Percentiles rank a stretch among this genome's conserved stretches.
Conservation (phyloP, 2,888 invertebrate species). For the Drosophila emarginata region DNA sequence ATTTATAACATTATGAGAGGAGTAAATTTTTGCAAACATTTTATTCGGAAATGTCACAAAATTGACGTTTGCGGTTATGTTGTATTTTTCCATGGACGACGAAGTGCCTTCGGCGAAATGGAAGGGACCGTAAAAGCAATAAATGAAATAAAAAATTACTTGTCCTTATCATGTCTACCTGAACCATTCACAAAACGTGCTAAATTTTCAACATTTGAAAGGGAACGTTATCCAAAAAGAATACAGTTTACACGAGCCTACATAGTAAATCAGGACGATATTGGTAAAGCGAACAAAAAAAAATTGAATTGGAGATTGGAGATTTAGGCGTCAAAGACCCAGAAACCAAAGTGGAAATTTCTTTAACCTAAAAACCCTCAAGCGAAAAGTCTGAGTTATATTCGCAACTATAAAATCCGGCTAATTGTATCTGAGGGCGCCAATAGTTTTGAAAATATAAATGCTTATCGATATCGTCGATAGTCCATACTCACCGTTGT, state of each 20-base stretch:
- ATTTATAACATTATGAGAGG: background rate
- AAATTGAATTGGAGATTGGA: background rate
- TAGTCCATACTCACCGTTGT: too few relatives aligned
- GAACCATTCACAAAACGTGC: background rate
- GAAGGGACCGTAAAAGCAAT: background rate
- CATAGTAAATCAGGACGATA: background rate
- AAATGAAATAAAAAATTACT: background rate
- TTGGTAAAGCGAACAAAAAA: background rate
- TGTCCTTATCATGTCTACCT: background rate
- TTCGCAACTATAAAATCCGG: too few relatives aligned
- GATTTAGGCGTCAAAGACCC: background rate
- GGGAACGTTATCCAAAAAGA: background rate
- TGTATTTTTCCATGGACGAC: background rate
- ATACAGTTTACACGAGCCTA: background rate
- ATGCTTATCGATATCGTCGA: too few relatives aligned
- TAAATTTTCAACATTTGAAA: background rate
- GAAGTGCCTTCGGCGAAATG: background rate
- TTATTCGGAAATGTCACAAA: background rate
- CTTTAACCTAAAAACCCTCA: too few relatives aligned
- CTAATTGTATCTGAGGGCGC: too few relatives aligned
- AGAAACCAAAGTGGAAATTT: background rate
- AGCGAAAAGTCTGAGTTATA: too few relatives aligned
- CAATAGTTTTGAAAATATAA: too few relatives aligned
- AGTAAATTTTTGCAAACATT: background rate
- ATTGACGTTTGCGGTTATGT: background rate